Base-by-base conservation (phyloP, 2,797 vertebrate genomes). In the Cryptoprocta ferox region DNA sequence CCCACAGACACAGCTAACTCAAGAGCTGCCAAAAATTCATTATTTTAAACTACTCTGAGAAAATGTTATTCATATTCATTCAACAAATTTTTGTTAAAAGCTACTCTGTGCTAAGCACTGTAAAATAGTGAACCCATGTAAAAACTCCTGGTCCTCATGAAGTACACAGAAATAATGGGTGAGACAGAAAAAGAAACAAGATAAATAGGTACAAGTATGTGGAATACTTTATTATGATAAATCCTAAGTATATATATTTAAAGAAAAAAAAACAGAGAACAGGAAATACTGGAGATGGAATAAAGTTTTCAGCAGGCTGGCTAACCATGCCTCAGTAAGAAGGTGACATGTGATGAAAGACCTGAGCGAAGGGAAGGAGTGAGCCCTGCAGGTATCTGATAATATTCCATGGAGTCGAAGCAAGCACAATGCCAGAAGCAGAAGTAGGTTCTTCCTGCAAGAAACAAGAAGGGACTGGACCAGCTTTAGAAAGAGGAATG, bases 21-120 rank as follows among this genome's bases (percentile, higher is more conserved):
- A 32, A 66, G 28, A 11, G 6, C 53, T 93, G 94, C 87, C 68
- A 63, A 84, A 97, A 37, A 30, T 61, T 48, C 6, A 39, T 76
- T 76, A 70, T 68, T 97, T 96, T 96, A 75, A 96, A 78, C 13
- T 71, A 83, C 37, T 83, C 8, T 63, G 70, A 81, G 80, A 75
- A 88, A 66, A 59, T 48, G 48, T 86, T 71, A 50, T 4, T 61
- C 28, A 15, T 71, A 50, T 4, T 61, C 28, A 15, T 73, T 76
- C 39, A 75, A 37, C 48, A 85, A 15, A 50, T 59, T 61, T 90
- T 91, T 84, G 13, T 88, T 79, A 65, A 81, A 94, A 91, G 61
- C 35, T 84, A 56, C 56, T 53, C 21, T 76, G 37, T 78, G 24
- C 18, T 26, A 50, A 7, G 37, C 59, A 66, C 59, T 86, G 10